phyloP scores from a whole-genome alignment of 2,113 vertebrate genomes.

The Zosterops pallidus region DNA sequence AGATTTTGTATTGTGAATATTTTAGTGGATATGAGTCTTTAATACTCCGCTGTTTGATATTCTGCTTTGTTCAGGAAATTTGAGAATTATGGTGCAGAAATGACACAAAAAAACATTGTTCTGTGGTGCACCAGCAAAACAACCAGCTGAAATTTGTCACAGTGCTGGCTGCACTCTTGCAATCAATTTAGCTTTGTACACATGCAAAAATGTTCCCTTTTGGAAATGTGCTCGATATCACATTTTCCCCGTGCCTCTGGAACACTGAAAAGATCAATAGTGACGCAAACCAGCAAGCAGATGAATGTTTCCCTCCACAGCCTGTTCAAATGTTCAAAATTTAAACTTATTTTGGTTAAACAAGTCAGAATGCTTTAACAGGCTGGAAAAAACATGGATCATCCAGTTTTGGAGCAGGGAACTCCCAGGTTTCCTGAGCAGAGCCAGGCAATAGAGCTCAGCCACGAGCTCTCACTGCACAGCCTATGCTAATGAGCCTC shows the following conservation, averaged over 20 bases:
- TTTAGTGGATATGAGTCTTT: neutral
- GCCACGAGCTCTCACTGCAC: neutral
- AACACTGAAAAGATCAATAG: neutral
- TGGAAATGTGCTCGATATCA: neutral
- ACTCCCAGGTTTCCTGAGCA: neutral
- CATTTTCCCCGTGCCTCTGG: neutral
- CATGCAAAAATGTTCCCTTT: neutral
- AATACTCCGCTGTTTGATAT: neutral
- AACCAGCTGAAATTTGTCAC: neutral
- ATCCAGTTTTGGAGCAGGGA: neutral
- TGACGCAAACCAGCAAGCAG: neutral
- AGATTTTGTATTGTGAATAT: neutral
- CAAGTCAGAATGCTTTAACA: neutral
- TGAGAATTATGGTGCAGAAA: neutral
- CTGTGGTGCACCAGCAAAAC: neutral
- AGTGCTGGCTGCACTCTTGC: neutral
- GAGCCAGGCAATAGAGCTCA: neutral
- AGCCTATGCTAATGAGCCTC: neutral
- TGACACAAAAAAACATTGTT: neutral
- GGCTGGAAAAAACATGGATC: neutral
- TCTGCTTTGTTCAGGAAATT: neutral
- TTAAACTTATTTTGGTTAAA: neutral
- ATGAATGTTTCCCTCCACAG: neutral
- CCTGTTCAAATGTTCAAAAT: neutral
- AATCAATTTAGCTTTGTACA: constrained; percentile 23